These are phyloP conservation scores for Leptonema lineaticorne DNA, from an alignment of 1,140 invertebrate genomes.

Conservation along the genomic window DNA sequence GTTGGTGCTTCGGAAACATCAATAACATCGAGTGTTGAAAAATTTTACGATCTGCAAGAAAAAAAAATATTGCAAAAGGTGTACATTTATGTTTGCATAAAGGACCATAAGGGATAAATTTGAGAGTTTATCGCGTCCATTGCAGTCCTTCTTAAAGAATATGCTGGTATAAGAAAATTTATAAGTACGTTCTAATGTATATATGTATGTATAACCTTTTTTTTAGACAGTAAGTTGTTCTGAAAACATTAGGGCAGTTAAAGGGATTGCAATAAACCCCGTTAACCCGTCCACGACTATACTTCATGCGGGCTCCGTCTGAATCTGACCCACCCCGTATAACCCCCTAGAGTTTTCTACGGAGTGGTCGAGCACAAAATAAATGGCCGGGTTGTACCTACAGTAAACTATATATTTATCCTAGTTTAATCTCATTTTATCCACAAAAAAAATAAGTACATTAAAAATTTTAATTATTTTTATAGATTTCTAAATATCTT, in stretches of 20 bases:
- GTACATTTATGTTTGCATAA: background rate
- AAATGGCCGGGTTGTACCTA: slow-evolving; percentile 29
- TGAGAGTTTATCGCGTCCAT: slow-evolving; percentile 29
- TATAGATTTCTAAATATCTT: no score
- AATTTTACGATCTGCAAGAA: no score
- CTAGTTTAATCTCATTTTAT: background rate
- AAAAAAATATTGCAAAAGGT: no score
- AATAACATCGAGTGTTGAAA: no score
- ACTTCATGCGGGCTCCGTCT: slow-evolving; percentile 21
- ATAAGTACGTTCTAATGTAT: no score
- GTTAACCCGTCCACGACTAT: slow-evolving; percentile 36
- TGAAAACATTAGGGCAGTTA: slow-evolving; percentile 42
- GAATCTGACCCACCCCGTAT: slow-evolving; percentile 13
- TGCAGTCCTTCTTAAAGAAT: slow-evolving; percentile 21
- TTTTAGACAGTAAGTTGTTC: slow-evolving; percentile 33
- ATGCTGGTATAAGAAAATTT: slow-evolving; percentile 41
- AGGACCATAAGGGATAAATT: slow-evolving; percentile 6
- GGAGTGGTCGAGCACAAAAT: slow-evolving; percentile 37
- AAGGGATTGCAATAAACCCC: slow-evolving; percentile 40
- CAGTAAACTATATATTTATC: slow-evolving; percentile 2
- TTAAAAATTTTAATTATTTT: no score
- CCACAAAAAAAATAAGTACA: no score
- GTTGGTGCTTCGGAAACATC: no score
- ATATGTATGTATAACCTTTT: no score
- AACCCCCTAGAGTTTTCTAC: no score